These are phyloP conservation scores for Temnothorax ravouxi DNA, from an alignment of 2,888 invertebrate species.

Conservation along the genomic window DNA sequence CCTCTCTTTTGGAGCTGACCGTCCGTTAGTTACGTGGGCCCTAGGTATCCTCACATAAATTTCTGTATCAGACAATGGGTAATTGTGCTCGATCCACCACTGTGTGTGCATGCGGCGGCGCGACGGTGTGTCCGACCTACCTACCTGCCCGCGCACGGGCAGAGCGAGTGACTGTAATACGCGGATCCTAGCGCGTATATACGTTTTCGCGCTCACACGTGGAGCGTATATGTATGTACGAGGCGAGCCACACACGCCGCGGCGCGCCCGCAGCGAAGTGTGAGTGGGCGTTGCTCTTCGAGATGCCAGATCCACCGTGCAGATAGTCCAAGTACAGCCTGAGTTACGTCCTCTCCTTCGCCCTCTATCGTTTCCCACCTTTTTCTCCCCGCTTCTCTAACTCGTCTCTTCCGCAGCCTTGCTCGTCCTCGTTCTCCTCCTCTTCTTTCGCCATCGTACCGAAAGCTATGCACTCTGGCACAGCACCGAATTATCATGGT, in stretches of 20 bases:
- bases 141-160: constrained; percentile 62
- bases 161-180: constrained; percentile 33
- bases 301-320: constrained; percentile 80
- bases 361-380: constrained; percentile 16
- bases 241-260: constrained; percentile 35
- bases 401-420: constrained; percentile 21
- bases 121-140: constrained; percentile 58
- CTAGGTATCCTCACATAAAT: constrained; percentile 84
- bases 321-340: constrained; percentile 79
- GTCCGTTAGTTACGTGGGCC: constrained; percentile 83
- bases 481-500: constrained; percentile 57
- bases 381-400: background rate
- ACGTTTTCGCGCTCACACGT: constrained; percentile 28
- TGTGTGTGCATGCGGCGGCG: constrained; percentile 70
- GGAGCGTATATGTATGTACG: constrained; percentile 19
- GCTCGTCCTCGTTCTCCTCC: background rate
- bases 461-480: constrained; percentile 50
- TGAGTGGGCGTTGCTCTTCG: constrained; percentile 81
- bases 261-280: constrained; percentile 64
- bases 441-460: constrained; percentile 21
- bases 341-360: constrained; percentile 76
- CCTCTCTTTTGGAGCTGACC: constrained; percentile 72
- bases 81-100: constrained; percentile 84
- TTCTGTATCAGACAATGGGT: constrained; percentile 86
- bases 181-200: constrained; percentile 30